Conservation (phyloP, 35 echinoderm and acorn worm genomes). For the Ophioderma brevispina region DNA sequence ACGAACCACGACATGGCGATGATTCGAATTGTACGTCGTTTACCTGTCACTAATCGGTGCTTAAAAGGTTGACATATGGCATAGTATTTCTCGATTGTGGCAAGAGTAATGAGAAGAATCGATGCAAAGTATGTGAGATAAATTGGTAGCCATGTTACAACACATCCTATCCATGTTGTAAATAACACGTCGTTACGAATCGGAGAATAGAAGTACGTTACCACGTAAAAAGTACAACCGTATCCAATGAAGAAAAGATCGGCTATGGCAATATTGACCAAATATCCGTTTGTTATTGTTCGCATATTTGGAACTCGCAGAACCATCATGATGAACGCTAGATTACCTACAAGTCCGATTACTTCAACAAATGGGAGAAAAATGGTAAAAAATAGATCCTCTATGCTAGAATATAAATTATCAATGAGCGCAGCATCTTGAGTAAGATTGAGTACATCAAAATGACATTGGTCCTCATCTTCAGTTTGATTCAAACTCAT, state of each 20-base stretch:
- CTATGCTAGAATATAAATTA: not conserved
- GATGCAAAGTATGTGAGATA: not conserved
- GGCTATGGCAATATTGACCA: not conserved
- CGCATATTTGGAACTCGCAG: not conserved
- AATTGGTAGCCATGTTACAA: not conserved
- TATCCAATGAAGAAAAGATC: not conserved
- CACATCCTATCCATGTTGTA: not conserved
- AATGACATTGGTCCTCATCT: too few relatives aligned
- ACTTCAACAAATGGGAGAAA: not conserved
- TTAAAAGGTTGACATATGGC: slow-evolving; percentile 10
- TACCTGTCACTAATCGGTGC: not conserved
- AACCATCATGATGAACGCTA: not conserved
- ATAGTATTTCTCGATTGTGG: not conserved
- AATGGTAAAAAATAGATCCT: not conserved
- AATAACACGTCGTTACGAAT: not conserved
- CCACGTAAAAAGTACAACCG: not conserved
- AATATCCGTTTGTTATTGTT: not conserved
- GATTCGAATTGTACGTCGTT: not conserved
- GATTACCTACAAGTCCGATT: not conserved
- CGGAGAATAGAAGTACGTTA: not conserved
- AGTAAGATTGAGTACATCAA: not conserved
- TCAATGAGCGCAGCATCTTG: not conserved
- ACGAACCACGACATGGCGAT: not conserved
- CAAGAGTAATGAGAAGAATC: too few relatives aligned
- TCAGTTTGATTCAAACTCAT: too few relatives aligned